These are phyloP conservation scores for Microtus agrestis DNA, from an alignment of 2,797 vertebrate species.

Conservation along the genomic window DNA sequence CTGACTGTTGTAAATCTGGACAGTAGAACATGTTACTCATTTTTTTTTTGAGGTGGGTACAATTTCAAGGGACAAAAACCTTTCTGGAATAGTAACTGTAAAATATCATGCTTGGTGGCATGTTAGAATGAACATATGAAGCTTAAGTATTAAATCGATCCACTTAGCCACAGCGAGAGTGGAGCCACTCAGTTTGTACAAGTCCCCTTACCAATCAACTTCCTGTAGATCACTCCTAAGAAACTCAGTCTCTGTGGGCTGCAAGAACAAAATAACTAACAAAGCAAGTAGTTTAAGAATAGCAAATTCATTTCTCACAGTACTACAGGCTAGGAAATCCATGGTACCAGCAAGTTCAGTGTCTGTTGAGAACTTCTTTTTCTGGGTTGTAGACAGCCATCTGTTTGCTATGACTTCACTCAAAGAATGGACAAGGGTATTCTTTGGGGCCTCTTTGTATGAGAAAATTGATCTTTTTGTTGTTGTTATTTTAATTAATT, in stretches of 20 bases:
- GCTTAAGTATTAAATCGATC: background rate
- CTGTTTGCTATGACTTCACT: background rate
- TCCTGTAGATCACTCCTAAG: background rate
- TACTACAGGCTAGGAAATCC: background rate
- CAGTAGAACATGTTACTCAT: background rate
- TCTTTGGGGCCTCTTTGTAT: background rate
- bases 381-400: background rate
- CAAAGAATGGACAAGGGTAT: background rate
- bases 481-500: background rate
- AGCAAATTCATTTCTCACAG: background rate
- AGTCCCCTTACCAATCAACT: background rate
- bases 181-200: too few species aligned
- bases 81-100: constrained; percentile 33
- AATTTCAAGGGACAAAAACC: background rate
- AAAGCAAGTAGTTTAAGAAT: background rate
- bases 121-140: background rate
- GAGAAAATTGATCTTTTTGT: background rate
- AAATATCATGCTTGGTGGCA: background rate
- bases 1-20: constrained; percentile 22
- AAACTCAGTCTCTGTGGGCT: background rate
- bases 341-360: background rate
- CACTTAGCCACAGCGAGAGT: background rate
- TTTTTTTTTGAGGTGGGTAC: background rate
- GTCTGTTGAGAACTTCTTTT: background rate
- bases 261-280: background rate